Percentiles rank a stretch among this genome's conserved stretches.
Conservation (phyloP, 2,113 vertebrate genomes). For the Turdus rufiventris region DNA sequence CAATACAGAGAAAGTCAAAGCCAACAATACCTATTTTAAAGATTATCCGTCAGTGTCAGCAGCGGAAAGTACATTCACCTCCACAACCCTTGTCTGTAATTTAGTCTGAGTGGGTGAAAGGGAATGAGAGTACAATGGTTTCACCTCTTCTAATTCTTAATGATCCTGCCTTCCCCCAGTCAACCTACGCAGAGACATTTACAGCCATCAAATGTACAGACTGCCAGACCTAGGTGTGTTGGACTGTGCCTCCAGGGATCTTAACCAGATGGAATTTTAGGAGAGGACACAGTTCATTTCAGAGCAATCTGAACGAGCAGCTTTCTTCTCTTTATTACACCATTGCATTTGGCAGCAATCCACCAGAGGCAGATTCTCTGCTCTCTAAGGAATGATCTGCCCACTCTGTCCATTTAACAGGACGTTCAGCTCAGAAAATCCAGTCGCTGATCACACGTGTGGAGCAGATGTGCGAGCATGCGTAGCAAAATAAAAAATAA, state of each 20-base stretch:
- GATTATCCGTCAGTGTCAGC: conserved; percentile 23
- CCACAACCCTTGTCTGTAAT: neutral
- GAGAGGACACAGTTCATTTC: conserved; percentile 82
- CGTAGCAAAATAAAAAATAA: conserved; percentile 73
- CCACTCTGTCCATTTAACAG: conserved; percentile 82
- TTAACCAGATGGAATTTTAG: conserved; percentile 77
- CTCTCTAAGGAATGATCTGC: conserved; percentile 78
- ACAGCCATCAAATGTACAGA: conserved; percentile 54
- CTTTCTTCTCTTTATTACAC: conserved; percentile 79
- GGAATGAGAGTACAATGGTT: conserved; percentile 49
- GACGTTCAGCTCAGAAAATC: conserved; percentile 73
- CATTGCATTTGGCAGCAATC: conserved; percentile 72
- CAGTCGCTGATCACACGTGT: conserved; percentile 77
- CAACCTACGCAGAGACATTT: conserved; percentile 56
- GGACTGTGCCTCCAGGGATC: conserved; percentile 68
- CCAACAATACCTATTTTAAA: neutral
- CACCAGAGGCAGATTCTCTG: conserved; percentile 75
- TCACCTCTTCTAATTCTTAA: conserved; percentile 52
- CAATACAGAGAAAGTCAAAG: neutral
- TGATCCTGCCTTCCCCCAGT: conserved; percentile 61
- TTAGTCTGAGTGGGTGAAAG: conserved; percentile 42
- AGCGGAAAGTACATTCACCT: neutral
- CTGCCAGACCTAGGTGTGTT: conserved; percentile 76
- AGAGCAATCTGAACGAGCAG: conserved; percentile 74
- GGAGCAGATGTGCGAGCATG: conserved; percentile 81